These are phyloP conservation scores for Centropus bengalensis DNA, from an alignment of 2,113 vertebrate species.

Conservation along the genomic window DNA sequence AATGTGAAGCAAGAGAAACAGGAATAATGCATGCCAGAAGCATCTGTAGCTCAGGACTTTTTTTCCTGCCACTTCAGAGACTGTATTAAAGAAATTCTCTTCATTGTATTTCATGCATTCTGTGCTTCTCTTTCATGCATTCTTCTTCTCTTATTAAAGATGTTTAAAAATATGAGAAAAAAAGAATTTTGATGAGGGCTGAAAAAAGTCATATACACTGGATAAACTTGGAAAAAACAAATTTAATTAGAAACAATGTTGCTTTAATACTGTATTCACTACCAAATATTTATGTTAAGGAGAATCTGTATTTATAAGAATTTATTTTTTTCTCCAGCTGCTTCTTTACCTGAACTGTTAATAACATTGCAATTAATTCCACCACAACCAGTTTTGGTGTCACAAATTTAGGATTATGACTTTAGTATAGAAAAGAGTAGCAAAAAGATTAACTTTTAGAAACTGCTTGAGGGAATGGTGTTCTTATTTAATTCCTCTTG, in stretches of 20 bases:
- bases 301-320: conserved; percentile 10
- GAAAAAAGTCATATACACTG: not conserved
- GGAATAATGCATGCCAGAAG: not conserved
- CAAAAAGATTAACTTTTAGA: not conserved
- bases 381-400: conserved; percentile 25
- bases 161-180: not conserved
- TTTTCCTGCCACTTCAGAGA: not conserved
- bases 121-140: too few relatives aligned
- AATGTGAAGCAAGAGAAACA: not conserved
- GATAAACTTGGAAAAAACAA: not conserved
- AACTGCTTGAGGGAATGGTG: not conserved
- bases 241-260: not conserved
- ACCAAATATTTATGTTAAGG: not conserved
- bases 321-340: conserved; percentile 17
- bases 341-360: conserved; percentile 50
- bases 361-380: conserved; percentile 38
- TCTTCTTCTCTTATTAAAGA: not conserved
- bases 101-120: not conserved
- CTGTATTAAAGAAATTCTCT: not conserved
- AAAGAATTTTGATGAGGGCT: not conserved
- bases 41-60: not conserved
- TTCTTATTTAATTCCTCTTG: not conserved
- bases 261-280: not conserved
- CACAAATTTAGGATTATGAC: conserved; percentile 23
- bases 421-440: not conserved